These are phyloP conservation scores for Malurus melanocephalus DNA, from an alignment of 2,113 vertebrate genomes.

Conservation along the genomic window DNA sequence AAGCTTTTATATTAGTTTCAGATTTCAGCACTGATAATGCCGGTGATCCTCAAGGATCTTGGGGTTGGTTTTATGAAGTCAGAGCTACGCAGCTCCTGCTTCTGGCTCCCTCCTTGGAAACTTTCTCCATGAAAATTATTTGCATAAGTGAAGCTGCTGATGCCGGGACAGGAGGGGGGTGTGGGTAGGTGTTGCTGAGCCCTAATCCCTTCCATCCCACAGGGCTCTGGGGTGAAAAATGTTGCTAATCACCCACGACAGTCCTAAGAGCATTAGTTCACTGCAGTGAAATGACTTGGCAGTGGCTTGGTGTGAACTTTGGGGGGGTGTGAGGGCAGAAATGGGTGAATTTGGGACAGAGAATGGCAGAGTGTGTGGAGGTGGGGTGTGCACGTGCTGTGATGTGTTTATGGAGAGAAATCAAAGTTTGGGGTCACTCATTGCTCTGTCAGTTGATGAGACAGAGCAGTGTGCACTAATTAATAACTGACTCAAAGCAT, in stretches of 20 bases:
- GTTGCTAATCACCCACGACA: neutral
- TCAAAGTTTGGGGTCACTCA: neutral
- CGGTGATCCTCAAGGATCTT: neutral
- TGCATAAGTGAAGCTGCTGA: neutral
- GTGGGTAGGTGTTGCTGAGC: neutral
- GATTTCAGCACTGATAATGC: neutral
- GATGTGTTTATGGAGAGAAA: neutral
- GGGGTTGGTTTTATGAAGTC: neutral
- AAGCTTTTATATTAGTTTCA: slow-evolving; percentile 31
- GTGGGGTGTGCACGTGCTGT: neutral
- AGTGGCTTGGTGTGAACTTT: neutral
- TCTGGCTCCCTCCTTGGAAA: neutral
- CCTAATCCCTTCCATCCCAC: neutral
- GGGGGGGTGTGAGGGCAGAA: neutral
- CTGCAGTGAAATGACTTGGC: neutral
- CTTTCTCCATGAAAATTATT: neutral
- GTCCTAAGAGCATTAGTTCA: neutral
- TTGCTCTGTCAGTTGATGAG: neutral
- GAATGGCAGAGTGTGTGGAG: neutral
- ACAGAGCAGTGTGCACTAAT: fast-evolving
- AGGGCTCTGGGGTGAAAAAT: neutral
- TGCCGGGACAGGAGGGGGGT: neutral
- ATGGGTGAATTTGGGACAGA: neutral
- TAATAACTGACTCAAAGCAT: neutral
- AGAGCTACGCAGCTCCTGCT: neutral